A percentile compares a stretch with the other conserved stretches of the same genome.
These are phyloP conservation scores for Enteromius anoplus DNA, from an alignment of 2,797 vertebrate genomes.

Conservation along the genomic window DNA sequence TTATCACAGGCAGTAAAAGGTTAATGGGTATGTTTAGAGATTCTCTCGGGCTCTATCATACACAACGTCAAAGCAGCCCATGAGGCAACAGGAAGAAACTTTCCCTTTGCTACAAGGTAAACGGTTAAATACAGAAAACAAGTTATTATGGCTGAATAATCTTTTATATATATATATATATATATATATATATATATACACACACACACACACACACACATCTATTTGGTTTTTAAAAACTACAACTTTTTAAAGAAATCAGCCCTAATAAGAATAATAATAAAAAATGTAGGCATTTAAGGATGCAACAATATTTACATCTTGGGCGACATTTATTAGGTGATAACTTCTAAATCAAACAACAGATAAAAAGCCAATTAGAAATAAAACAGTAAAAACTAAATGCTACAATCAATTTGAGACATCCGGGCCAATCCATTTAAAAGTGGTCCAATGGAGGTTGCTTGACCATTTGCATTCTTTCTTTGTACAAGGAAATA, in stretches of 20 bases:
- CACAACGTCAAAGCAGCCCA: not conserved
- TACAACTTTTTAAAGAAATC: not conserved
- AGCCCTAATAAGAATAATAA: not conserved
- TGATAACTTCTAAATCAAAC: not conserved
- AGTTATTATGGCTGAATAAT: not conserved
- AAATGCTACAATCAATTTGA: not conserved
- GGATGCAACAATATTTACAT: not conserved
- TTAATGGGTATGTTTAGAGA: slow-evolving; percentile 75
- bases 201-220: no score
- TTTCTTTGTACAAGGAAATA: not conserved
- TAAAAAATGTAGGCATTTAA: not conserved
- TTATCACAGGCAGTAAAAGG: slow-evolving; percentile 62
- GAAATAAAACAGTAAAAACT: not conserved
- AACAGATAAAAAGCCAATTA: not conserved
- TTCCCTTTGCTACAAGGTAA: not conserved
- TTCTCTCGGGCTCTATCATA: slow-evolving; percentile 42
- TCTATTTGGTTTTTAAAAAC: not conserved
- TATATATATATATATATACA: no score
- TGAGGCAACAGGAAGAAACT: not conserved
- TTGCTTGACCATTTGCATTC: no score
- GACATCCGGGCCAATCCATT: not conserved
- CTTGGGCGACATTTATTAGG: not conserved
- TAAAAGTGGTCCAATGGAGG: not conserved
- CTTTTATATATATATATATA: not conserved
- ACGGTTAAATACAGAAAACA: not conserved